Conservation (phyloP, 2,113 vertebrate species). For the Sturnus vulgaris region DNA sequence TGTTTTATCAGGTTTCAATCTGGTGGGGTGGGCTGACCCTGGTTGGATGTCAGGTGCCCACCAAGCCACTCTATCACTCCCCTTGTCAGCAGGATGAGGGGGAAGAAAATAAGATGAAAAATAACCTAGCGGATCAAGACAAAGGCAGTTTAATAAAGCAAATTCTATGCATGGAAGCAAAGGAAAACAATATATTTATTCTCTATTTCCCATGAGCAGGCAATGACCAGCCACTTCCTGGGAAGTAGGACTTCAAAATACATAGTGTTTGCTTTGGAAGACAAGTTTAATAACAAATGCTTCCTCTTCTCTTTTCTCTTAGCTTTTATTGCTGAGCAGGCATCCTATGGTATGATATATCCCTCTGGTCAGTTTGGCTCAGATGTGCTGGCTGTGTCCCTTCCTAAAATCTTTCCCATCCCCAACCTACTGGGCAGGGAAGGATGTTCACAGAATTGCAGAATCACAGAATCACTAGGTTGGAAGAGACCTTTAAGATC, state of each 20-base stretch:
- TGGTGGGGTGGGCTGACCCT: not conserved
- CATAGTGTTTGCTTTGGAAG: not conserved
- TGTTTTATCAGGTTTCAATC: not conserved
- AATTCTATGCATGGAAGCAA: fast-evolving
- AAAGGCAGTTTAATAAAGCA: not conserved
- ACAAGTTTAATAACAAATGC: not conserved
- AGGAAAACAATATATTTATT: not conserved
- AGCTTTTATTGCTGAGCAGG: not conserved
- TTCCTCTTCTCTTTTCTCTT: not conserved
- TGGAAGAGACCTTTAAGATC: not conserved
- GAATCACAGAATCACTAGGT: not conserved
- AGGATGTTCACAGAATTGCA: not conserved
- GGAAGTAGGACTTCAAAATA: not conserved
- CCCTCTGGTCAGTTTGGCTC: not conserved
- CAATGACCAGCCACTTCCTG: not conserved
- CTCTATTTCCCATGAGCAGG: not conserved
- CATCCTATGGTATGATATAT: not conserved
- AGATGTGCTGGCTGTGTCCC: not conserved
- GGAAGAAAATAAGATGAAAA: not conserved
- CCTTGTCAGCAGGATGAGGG: not conserved
- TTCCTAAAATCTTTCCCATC: not conserved
- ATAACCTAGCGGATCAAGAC: not conserved
- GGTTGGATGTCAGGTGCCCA: not conserved
- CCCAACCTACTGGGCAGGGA: not conserved
- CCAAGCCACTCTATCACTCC: not conserved